These are phyloP conservation scores for Notolabrus celidotus DNA, from an alignment of 2,797 vertebrate species.

Conservation along the genomic window DNA sequence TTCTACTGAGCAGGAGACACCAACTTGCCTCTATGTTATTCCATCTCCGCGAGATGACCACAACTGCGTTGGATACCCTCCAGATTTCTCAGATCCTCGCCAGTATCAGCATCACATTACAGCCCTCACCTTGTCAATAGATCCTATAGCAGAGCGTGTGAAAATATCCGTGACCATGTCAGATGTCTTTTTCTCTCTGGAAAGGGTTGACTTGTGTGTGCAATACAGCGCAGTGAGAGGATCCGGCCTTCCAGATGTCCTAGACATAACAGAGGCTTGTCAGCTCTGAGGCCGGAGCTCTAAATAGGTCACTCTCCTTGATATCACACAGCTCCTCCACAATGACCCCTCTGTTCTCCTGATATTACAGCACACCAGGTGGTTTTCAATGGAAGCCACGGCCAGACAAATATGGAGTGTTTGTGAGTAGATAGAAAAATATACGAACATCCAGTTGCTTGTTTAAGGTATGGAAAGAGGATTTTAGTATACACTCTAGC, in stretches of 20 bases:
- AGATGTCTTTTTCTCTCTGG: conserved; percentile 42
- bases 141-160: conserved; percentile 57
- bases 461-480: conserved; percentile 9
- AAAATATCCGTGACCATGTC: conserved; percentile 55
- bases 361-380: conserved; percentile 85
- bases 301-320: conserved; percentile 84
- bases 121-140: conserved; percentile 21
- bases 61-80: conserved; percentile 56
- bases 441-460: conserved; percentile 25
- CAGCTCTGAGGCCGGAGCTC: conserved; percentile 72
- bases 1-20: conserved; percentile 60
- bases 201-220: conserved; percentile 45
- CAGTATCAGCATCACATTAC: conserved; percentile 46
- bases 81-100: conserved; percentile 55
- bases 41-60: conserved; percentile 55
- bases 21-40: conserved; percentile 25
- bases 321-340: conserved; percentile 83
- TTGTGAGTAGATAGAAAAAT: conserved; percentile 45
- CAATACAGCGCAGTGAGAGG: conserved; percentile 46
- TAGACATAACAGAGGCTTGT: conserved; percentile 83
- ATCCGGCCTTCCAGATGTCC: conserved; percentile 79
- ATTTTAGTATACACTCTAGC: conserved; percentile 14
- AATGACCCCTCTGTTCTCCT: conserved; percentile 84
- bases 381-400: conserved; percentile 76
- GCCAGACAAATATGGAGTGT: conserved; percentile 72